phyloP scores from a whole-genome alignment of 2,113 vertebrate genomes.

The Capreolus pygargus region DNA sequence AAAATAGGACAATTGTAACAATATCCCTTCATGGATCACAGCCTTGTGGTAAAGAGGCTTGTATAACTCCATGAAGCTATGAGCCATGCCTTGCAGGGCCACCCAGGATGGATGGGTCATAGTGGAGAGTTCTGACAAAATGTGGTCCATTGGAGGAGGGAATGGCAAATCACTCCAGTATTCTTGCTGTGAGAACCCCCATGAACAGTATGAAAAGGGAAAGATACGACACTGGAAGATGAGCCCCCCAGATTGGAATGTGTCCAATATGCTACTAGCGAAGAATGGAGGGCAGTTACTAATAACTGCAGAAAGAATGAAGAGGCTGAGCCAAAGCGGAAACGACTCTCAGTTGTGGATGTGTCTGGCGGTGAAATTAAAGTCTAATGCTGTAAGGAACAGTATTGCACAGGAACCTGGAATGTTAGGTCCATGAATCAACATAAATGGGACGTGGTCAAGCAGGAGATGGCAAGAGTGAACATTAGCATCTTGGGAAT shows the following conservation, averaged over 20 bases:
- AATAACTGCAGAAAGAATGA: neutral
- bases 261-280: neutral
- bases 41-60: neutral
- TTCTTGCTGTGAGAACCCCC: neutral
- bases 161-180: neutral
- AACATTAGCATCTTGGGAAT: neutral
- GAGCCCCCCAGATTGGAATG: neutral
- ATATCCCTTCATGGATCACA: neutral
- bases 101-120: neutral
- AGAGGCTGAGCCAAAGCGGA: neutral
- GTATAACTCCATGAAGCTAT: neutral
- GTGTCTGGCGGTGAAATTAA: neutral
- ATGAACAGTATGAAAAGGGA: neutral
- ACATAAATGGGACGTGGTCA: neutral
- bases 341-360: neutral
- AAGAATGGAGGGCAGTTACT: neutral
- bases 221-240: neutral
- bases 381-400: neutral
- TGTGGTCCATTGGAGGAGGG: neutral
- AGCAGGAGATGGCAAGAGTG: neutral
- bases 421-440: neutral
- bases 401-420: neutral
- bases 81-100: neutral
- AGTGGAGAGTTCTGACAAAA: neutral
- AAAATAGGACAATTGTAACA: neutral